Percentiles rank a stretch among this genome's conserved stretches.
These are phyloP conservation scores for Origma solitaria DNA, from an alignment of 2,113 vertebrate species.

Conservation along the genomic window DNA sequence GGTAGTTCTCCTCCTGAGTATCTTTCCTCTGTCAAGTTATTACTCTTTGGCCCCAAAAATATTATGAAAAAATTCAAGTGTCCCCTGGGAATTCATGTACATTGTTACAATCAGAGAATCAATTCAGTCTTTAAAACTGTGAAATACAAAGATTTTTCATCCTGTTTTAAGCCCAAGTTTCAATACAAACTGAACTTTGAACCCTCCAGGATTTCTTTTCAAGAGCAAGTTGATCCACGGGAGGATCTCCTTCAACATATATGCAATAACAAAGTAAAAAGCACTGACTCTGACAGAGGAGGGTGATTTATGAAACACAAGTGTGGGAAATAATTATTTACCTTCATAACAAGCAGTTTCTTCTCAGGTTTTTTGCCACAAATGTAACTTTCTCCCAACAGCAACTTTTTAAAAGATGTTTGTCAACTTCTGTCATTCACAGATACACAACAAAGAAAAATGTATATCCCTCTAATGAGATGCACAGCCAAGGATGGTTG, in stretches of 20 bases:
- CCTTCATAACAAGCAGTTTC: neutral
- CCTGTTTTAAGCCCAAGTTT: neutral
- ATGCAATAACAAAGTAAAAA: neutral
- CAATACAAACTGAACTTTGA: neutral
- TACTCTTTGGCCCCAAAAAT: neutral
- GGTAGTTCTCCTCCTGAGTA: neutral
- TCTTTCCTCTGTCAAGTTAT: neutral
- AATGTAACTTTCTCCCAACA: constrained; percentile 48
- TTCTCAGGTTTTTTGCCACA: neutral
- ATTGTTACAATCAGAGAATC: neutral
- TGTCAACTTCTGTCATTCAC: constrained; percentile 76
- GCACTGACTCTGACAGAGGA: neutral
- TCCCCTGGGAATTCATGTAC: neutral
- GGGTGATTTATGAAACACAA: neutral
- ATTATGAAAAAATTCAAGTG: neutral
- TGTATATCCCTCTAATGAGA: constrained; percentile 73
- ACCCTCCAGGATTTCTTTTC: neutral
- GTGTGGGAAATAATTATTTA: constrained; percentile 27
- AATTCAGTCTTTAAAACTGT: neutral
- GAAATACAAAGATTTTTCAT: neutral
- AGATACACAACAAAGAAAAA: constrained; percentile 67
- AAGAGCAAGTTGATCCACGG: neutral
- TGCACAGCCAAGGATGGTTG: constrained; percentile 73
- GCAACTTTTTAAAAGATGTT: constrained; percentile 68
- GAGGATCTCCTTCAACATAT: neutral